Conservation (phyloP, 2,888 invertebrate species). For the Eilema sororculum region DNA sequence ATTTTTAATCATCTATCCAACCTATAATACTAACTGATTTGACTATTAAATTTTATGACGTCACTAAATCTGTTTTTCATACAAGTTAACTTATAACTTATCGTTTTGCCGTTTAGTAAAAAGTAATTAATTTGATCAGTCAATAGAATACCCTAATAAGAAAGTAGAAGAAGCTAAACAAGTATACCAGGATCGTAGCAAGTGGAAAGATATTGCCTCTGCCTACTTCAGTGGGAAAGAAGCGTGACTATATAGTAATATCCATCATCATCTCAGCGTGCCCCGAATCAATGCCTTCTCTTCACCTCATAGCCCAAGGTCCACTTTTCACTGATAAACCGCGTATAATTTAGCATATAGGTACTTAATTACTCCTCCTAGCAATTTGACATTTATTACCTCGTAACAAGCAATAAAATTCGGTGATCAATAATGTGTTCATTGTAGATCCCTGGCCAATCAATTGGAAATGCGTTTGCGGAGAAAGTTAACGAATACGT, state of each 20-base stretch:
- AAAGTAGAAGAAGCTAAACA: too few relatives aligned
- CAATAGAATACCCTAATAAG: too few relatives aligned
- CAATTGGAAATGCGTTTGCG: slow-evolving; percentile 61
- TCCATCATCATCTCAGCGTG: not conserved
- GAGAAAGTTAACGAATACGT: slow-evolving; percentile 63
- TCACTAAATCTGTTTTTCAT: too few relatives aligned
- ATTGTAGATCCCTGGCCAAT: slow-evolving; percentile 51
- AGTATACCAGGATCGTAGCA: too few relatives aligned
- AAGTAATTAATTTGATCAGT: too few relatives aligned
- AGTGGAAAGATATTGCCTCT: too few relatives aligned
- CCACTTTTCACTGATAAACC: not conserved
- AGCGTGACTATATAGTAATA: not conserved
- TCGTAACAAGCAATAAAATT: slow-evolving; percentile 33
- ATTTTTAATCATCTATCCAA: too few relatives aligned
- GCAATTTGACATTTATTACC: slow-evolving; percentile 29
- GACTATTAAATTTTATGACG: too few relatives aligned
- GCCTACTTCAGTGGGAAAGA: too few relatives aligned
- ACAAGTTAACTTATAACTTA: too few relatives aligned
- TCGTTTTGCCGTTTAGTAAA: too few relatives aligned
- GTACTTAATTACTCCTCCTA: slow-evolving; percentile 10
- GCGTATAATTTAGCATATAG: not conserved
- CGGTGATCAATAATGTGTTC: slow-evolving; percentile 34
- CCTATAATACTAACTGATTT: too few relatives aligned
- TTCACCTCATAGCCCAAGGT: not conserved
- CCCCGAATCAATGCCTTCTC: not conserved